Evolutionary conservation across 2,797 vertebrate species (phyloP).

Genomic region (Urosaurus nigricauda): DNA sequence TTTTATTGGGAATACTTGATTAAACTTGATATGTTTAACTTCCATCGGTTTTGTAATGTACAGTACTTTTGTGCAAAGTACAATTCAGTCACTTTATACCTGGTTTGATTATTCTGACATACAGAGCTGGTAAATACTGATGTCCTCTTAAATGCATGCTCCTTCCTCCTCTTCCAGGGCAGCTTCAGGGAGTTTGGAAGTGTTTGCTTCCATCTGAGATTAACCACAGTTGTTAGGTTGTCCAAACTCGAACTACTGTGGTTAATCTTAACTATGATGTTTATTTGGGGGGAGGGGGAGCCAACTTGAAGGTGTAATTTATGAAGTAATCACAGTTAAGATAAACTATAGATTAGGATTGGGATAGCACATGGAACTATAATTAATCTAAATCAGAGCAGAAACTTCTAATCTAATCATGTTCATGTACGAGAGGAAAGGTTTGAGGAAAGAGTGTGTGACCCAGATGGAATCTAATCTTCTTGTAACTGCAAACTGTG

Average conservation of each 20-base stretch:
- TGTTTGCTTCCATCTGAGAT: not conserved
- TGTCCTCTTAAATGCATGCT: not conserved
- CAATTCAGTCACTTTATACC: constrained; percentile 7
- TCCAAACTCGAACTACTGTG: not conserved
- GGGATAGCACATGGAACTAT: not conserved
- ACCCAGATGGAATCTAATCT: not conserved
- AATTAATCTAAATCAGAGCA: not conserved
- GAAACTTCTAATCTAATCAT: not conserved
- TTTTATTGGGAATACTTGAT: not conserved
- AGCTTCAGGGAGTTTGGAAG: not conserved
- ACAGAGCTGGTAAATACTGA: not conserved
- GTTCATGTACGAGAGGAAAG: not conserved
- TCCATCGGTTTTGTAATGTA: constrained; percentile 10
- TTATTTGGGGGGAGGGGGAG: not conserved
- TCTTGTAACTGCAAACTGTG: not conserved
- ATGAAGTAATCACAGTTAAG: not conserved
- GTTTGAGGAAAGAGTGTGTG: not conserved
- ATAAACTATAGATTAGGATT: not conserved
- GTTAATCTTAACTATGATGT: not conserved
- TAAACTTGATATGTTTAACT: not conserved
- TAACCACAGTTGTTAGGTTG: not conserved
- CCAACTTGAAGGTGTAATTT: not conserved
- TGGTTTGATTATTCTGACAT: constrained; percentile 12
- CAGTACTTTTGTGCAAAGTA: not conserved
- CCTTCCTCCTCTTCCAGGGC: not conserved